These are phyloP conservation scores for Parambassis ranga DNA, from an alignment of 2,797 vertebrate genomes.

Conservation along the genomic window DNA sequence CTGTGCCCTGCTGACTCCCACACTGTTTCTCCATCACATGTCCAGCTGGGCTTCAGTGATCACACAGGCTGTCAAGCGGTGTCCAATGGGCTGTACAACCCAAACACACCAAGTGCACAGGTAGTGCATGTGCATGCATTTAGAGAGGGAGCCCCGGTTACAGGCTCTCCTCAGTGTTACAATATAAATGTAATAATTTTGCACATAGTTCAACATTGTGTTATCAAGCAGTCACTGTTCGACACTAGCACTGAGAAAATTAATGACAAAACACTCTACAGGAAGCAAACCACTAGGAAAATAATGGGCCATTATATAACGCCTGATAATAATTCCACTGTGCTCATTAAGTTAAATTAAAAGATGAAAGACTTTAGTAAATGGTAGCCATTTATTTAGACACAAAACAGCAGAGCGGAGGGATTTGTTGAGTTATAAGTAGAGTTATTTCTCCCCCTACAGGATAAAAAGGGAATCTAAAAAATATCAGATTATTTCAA, in stretches of 20 bases:
- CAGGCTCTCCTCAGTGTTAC: background rate
- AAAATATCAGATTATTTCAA: background rate
- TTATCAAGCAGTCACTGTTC: constrained; percentile 14
- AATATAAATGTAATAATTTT: background rate
- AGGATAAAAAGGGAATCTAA: constrained; percentile 51
- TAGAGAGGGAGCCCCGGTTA: background rate
- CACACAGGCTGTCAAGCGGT: constrained; percentile 72
- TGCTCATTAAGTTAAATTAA: constrained; percentile 46
- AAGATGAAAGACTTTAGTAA: constrained; percentile 41
- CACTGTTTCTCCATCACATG: constrained; percentile 76
- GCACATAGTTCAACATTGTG: background rate
- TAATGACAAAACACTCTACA: constrained; percentile 28
- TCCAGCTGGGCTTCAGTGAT: constrained; percentile 78
- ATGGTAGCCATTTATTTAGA: constrained; percentile 28
- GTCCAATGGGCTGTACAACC: constrained; percentile 76
- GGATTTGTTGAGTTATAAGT: constrained; percentile 26
- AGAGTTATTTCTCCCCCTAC: constrained; percentile 62
- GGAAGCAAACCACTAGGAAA: constrained; percentile 13
- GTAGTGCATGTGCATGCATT: constrained; percentile 53
- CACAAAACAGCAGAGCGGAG: background rate
- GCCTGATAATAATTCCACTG: constrained; percentile 20
- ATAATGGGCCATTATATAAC: constrained; percentile 28
- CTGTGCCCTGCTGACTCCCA: constrained; percentile 70
- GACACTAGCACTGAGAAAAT: background rate
- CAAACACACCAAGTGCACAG: constrained; percentile 72